Evolutionary conservation across 2,113 vertebrate species (phyloP).

Genomic region (Rana temporaria): DNA sequence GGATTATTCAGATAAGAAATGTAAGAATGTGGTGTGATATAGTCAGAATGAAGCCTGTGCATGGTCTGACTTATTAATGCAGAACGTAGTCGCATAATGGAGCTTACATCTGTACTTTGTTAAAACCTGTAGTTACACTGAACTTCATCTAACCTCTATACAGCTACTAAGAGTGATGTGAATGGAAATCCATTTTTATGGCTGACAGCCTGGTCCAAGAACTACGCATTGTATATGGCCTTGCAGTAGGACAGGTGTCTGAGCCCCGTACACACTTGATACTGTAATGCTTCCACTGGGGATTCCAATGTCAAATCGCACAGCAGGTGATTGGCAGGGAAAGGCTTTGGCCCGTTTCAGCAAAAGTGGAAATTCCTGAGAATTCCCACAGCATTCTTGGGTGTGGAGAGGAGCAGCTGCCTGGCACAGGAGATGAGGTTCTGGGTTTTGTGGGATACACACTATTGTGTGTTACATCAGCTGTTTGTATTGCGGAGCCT

Average conservation of each 20-base stretch:
- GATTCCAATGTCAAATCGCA: not conserved
- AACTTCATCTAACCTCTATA: no score
- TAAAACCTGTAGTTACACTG: no score
- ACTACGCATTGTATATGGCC: not conserved
- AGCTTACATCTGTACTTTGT: no score
- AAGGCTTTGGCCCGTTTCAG: constrained; percentile 5
- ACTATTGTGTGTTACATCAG: constrained; percentile 31
- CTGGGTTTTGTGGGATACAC: constrained; percentile 15
- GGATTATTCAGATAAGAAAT: no score
- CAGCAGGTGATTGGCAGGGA: constrained; percentile 54
- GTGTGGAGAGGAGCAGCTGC: constrained; percentile 27
- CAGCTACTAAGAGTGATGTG: not conserved
- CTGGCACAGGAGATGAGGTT: constrained; percentile 23
- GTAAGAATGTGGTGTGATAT: no score
- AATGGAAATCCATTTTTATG: constrained; percentile 7
- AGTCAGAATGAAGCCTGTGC: no score
- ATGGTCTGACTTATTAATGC: no score
- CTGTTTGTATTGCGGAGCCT: constrained; percentile 9
- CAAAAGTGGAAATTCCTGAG: constrained; percentile 36
- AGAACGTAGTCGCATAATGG: no score
- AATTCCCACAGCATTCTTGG: constrained; percentile 52
- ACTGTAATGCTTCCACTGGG: constrained; percentile 19
- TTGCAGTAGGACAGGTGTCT: constrained; percentile 33
- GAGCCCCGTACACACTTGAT: not conserved
- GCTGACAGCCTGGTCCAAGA: not conserved